Evolutionary conservation across 2,888 invertebrate species (phyloP).

Genomic region (Orchesellides sinensis): DNA sequence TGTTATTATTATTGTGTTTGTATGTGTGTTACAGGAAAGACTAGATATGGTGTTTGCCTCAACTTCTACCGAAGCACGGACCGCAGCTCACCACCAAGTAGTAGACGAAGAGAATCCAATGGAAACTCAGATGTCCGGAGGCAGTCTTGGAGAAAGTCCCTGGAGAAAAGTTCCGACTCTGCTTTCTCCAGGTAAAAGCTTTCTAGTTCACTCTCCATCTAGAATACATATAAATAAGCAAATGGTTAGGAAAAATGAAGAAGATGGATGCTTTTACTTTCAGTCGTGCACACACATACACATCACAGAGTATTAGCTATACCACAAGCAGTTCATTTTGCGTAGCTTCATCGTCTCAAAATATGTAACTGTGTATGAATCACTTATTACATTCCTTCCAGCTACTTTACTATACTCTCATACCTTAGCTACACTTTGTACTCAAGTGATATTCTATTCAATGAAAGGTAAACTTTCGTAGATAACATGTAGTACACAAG

Average conservation of each 20-base stretch:
- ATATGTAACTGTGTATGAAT: too few species aligned
- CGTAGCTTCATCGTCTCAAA: conserved; percentile 1
- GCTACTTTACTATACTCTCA: too few species aligned
- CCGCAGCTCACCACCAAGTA: conserved; percentile 79
- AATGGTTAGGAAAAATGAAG: not conserved
- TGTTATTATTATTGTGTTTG: too few species aligned
- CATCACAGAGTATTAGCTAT: too few species aligned
- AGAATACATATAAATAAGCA: too few species aligned
- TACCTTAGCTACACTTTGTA: too few species aligned
- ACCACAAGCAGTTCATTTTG: too few species aligned
- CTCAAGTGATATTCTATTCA: too few species aligned
- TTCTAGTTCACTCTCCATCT: conserved; percentile 39
- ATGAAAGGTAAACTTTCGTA: too few species aligned
- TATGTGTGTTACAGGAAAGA: conserved; percentile 82
- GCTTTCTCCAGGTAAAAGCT: conserved; percentile 90
- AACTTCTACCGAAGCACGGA: conserved; percentile 98
- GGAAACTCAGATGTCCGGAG: conserved; percentile 83
- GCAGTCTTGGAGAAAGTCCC: conserved; percentile 93
- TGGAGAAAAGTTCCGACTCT: conserved; percentile 94
- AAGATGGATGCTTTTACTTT: conserved; percentile 8
- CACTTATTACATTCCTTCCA: too few species aligned
- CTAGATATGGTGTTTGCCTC: conserved; percentile 97
- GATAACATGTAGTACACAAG: too few species aligned
- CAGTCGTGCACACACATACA: too few species aligned
- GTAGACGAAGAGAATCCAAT: conserved; percentile 77